These are phyloP conservation scores for Phocides pigmalion DNA, from an alignment of 1,140 invertebrate genomes.

Conservation along the genomic window DNA sequence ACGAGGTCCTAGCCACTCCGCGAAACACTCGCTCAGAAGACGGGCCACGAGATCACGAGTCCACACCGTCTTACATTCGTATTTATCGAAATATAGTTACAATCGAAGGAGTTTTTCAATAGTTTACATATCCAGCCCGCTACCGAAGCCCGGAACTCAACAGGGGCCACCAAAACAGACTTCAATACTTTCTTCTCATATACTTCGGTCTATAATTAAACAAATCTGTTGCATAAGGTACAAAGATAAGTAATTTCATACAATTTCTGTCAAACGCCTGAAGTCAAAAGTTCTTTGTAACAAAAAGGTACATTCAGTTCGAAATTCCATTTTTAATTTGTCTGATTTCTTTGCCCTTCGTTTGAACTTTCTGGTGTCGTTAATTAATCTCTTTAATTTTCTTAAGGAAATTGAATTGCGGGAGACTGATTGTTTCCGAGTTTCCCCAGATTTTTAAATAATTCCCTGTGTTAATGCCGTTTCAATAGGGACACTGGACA, in stretches of 20 bases:
- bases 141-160: too few relatives aligned
- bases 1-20: too few relatives aligned
- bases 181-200: too few relatives aligned
- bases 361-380: slow-evolving; percentile 31
- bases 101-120: too few relatives aligned
- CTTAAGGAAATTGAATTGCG: slow-evolving; percentile 34
- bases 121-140: too few relatives aligned
- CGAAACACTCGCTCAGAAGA: too few relatives aligned
- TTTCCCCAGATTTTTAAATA: slow-evolving; percentile 19
- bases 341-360: slow-evolving; percentile 31
- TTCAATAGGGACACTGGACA: slow-evolving; percentile 16
- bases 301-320: slow-evolving; percentile 21
- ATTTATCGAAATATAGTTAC: too few relatives aligned
- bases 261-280: slow-evolving; percentile 8
- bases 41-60: too few relatives aligned
- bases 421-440: slow-evolving; percentile 28
- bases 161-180: too few relatives aligned
- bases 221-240: too few relatives aligned
- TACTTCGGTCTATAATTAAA: too few relatives aligned
- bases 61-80: too few relatives aligned
- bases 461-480: slow-evolving; percentile 3
- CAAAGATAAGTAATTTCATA: slow-evolving; percentile 8
- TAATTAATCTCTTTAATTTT: slow-evolving; percentile 36
- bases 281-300: slow-evolving; percentile 1
- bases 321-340: slow-evolving; percentile 30